Base-by-base conservation (phyloP, 2,797 vertebrate genomes). In the Rhinoraja longicauda region DNA sequence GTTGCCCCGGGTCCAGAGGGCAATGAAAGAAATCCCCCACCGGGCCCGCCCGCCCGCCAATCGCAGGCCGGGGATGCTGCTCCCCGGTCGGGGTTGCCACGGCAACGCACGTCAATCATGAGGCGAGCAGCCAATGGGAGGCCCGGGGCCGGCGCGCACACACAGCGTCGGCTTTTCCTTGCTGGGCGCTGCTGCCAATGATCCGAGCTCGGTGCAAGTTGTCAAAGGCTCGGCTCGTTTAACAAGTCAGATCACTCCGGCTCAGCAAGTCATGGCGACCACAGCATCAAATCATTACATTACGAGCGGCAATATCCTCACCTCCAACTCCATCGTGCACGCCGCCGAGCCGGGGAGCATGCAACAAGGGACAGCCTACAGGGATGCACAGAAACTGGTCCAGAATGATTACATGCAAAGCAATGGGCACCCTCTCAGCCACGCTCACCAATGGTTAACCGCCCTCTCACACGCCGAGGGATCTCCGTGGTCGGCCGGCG, bases 381-480 rank as follows among this genome's bases (percentile, higher is more conserved):
- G 98, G 96, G 98, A 99, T 96, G 98, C 98, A 95, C 98, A 98
- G 96, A 97, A 97, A 95, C 97, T 98, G 97, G 97, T 99, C 97
- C 98, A 98, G 96, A 96, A 97, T 95, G 98, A 99, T 96, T 99
- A 98, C 96, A 96, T 99, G 96, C 98, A 98, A 97, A 98, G 97
- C 96, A 98, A 98, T 97, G 97, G 97, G 96, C 98, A 99, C 96
- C 97, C 98, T 95, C 98, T 98, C 95, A 98, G 98, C 97, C 98
- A 99, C 97, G 98, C 98, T 94, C 98, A 99, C 96, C 98, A 99
- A 97, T 99, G 98, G 98, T 98, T 99, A 96, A 97, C 98, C 93
- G 98, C 98, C 95, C 97, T 98, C 97, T 98, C 98, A 96, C 98
- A 99, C 97, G 98, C 97, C 95, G 98, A 98, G 95, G 97, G 95